Percentiles rank a stretch among this genome's conserved stretches.
phyloP scores from a whole-genome alignment of 1,140 invertebrate species.

The Pseudomyrmex pallidus region DNA sequence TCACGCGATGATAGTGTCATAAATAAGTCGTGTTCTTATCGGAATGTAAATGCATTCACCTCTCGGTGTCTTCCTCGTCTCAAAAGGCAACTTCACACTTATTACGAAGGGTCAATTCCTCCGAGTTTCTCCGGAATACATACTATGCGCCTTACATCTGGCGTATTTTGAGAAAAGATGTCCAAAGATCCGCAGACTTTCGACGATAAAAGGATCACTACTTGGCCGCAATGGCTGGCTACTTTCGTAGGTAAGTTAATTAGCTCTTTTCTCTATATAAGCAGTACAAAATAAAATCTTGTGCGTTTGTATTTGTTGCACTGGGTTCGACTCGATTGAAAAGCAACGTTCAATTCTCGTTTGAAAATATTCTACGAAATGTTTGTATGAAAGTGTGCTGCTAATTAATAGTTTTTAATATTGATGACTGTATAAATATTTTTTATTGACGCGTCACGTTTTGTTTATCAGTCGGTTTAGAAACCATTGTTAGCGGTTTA shows the following conservation, averaged over 20 bases:
- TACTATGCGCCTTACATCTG: constrained; percentile 18
- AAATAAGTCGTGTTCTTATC: constrained; percentile 71
- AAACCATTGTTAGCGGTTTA: constrained; percentile 78
- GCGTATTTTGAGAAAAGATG: constrained; percentile 35
- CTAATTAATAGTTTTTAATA: neutral
- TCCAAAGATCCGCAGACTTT: constrained; percentile 35
- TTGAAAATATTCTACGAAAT: neutral
- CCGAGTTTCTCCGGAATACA: neutral
- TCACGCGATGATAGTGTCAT: constrained; percentile 37
- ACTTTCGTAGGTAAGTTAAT: constrained; percentile 68
- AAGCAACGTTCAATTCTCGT: neutral
- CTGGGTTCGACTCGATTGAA: neutral
- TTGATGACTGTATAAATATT: neutral
- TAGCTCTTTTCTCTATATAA: too few species aligned
- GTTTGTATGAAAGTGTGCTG: neutral
- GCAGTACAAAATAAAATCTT: neutral
- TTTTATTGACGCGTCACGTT: neutral
- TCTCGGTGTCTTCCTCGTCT: constrained; percentile 33
- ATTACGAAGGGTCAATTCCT: constrained; percentile 35
- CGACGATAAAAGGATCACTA: constrained; percentile 13
- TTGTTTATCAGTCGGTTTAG: constrained; percentile 76
- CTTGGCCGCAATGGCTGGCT: constrained; percentile 77
- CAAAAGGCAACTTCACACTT: constrained; percentile 34
- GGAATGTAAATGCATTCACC: constrained; percentile 63
- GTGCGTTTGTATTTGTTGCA: neutral